These are phyloP conservation scores for Phycodurus eques DNA, from an alignment of 2,113 vertebrate species.

Conservation along the genomic window DNA sequence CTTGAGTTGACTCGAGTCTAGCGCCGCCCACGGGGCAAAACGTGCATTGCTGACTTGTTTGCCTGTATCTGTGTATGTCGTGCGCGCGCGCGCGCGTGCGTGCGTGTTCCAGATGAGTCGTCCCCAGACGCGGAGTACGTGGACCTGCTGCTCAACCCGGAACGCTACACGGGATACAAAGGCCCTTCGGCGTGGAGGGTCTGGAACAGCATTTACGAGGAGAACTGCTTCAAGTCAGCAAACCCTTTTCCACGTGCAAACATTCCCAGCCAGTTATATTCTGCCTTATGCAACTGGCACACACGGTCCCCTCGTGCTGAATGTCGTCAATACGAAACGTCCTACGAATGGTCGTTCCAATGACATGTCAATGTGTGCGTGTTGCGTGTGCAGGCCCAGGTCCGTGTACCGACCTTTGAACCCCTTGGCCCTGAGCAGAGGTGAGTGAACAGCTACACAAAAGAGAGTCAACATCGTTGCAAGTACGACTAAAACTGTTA, in stretches of 20 bases:
- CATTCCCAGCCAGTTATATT: too few relatives aligned
- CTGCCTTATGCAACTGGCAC: too few relatives aligned
- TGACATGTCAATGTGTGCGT: conserved; percentile 18
- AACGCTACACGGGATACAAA: conserved; percentile 92
- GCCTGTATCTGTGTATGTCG: too few relatives aligned
- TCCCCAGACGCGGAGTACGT: conserved; percentile 92
- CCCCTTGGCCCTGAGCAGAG: conserved; percentile 85
- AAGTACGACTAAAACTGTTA: too few relatives aligned
- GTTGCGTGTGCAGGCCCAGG: conserved; percentile 76
- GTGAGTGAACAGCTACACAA: conserved; percentile 59
- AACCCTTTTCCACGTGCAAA: neutral
- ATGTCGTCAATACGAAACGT: too few relatives aligned
- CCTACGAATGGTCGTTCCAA: too few relatives aligned
- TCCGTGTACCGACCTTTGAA: conserved; percentile 96
- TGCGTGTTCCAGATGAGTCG: conserved; percentile 78
- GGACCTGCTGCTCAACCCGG: conserved; percentile 88
- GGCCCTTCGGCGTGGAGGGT: conserved; percentile 93
- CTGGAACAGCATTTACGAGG: conserved; percentile 98
- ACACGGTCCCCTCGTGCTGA: too few relatives aligned
- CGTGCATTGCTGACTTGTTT: neutral
- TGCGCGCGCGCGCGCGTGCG: too few relatives aligned
- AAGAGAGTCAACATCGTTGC: too few relatives aligned
- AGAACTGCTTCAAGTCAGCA: conserved; percentile 97
- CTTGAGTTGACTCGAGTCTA: neutral
- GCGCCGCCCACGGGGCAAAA: neutral